Evolutionary conservation across 2,888 invertebrate genomes (phyloP).

Genomic region (Liposcelis brunnea): DNA sequence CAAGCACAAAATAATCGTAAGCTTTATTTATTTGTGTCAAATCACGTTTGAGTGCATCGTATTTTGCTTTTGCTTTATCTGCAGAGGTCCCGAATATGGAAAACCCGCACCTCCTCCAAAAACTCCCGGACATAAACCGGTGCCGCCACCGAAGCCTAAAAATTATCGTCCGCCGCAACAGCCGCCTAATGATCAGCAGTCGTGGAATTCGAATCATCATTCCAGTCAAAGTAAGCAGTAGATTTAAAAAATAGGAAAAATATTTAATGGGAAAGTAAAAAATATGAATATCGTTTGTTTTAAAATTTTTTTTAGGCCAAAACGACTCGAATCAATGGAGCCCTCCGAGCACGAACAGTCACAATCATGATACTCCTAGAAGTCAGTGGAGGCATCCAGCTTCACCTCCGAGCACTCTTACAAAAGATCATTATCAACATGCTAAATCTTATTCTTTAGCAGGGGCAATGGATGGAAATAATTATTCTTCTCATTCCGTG

Average conservation of each 20-base stretch:
- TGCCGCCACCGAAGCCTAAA: slow-evolving; percentile 85
- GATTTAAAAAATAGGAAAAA: not conserved
- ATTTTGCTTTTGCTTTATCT: slow-evolving; percentile 21
- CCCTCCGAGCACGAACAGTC: too few species aligned
- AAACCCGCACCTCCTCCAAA: slow-evolving; percentile 24
- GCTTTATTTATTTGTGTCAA: slow-evolving; percentile 14
- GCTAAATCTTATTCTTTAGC: slow-evolving; percentile 32
- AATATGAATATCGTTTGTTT: too few species aligned
- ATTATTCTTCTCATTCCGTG: slow-evolving; percentile 18
- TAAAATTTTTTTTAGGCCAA: slow-evolving; percentile 21
- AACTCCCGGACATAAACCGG: slow-evolving; percentile 52
- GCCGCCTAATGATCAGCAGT: slow-evolving; percentile 17
- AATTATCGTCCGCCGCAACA: slow-evolving; percentile 63
- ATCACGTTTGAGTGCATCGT: not conserved
- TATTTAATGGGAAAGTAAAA: not conserved
- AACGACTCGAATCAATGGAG: slow-evolving; percentile 14
- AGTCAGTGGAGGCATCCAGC: slow-evolving; percentile 7
- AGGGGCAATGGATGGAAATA: slow-evolving; percentile 23
- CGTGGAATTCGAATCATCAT: slow-evolving; percentile 1
- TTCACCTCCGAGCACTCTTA: slow-evolving; percentile 9
- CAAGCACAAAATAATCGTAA: slow-evolving; percentile 43
- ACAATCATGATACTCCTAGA: slow-evolving; percentile 22
- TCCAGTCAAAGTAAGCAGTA: slow-evolving; percentile 6
- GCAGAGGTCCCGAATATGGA: slow-evolving; percentile 25
- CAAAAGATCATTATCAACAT: slow-evolving; percentile 25